phyloP scores from a whole-genome alignment of 2,888 invertebrate genomes.

The Nomada fabriciana region DNA sequence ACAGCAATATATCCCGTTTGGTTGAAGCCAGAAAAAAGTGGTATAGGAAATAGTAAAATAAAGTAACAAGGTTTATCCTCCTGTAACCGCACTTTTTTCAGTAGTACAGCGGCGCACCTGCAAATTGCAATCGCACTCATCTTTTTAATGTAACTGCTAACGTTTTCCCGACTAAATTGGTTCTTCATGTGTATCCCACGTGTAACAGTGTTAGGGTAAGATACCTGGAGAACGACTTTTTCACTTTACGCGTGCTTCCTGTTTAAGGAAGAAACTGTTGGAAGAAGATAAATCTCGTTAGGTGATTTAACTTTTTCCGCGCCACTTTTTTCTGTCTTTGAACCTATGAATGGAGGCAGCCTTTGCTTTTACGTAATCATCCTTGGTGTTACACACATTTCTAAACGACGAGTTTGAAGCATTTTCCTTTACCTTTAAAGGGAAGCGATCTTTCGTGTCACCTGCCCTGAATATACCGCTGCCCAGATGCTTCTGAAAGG shows the following conservation, averaged over 20 bases:
- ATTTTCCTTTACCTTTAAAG: too few relatives aligned
- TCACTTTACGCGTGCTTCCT: constrained; percentile 1
- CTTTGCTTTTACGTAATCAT: too few relatives aligned
- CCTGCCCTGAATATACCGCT: too few relatives aligned
- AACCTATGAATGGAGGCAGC: too few relatives aligned
- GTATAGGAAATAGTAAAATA: constrained; percentile 8
- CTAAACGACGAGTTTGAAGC: too few relatives aligned
- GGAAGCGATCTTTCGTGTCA: too few relatives aligned
- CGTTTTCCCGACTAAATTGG: constrained; percentile 17
- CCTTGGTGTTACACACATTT: too few relatives aligned
- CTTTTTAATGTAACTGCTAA: constrained; percentile 28
- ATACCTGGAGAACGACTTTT: constrained; percentile 2
- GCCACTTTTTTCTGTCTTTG: not conserved
- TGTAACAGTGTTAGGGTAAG: constrained; percentile 1
- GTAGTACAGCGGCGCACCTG: not conserved
- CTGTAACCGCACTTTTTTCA: constrained; percentile 25
- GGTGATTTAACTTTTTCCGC: not conserved
- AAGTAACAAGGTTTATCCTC: constrained; percentile 32
- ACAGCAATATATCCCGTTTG: constrained; percentile 1
- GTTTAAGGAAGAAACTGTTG: not conserved
- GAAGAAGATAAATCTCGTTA: constrained; percentile 8
- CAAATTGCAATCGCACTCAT: constrained; percentile 24
- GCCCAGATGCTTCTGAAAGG: too few relatives aligned
- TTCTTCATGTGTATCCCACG: not conserved
- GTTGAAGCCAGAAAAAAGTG: not conserved